phyloP scores from a whole-genome alignment of 2,888 invertebrate species.

The Cinara cedri region DNA sequence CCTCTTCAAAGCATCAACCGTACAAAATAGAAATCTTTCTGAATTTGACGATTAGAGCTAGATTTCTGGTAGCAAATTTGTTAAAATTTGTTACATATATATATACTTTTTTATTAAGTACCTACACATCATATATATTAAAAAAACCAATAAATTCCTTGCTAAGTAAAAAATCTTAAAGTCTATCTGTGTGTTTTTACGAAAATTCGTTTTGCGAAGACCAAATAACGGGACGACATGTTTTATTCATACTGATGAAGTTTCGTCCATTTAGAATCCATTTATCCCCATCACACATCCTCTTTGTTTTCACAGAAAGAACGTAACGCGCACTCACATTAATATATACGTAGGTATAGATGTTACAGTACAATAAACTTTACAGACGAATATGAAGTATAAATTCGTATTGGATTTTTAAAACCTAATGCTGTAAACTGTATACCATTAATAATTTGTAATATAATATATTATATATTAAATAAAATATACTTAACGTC shows the following conservation, averaged over 20 bases:
- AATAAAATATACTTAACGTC: not conserved
- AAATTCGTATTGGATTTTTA: constrained; percentile 5
- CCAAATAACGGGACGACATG: constrained; percentile 16
- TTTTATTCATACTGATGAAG: constrained; percentile 41
- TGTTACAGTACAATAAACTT: too few species aligned
- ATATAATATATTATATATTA: not conserved
- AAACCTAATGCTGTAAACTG: constrained; percentile 14
- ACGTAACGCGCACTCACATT: not conserved
- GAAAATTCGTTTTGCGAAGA: not conserved
- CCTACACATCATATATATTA: too few species aligned
- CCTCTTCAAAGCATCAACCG: too few species aligned
- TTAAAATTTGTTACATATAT: too few species aligned
- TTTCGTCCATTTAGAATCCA: not conserved
- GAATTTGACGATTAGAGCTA: too few species aligned
- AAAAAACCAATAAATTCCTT: not conserved
- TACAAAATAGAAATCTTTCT: too few species aligned
- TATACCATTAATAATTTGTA: constrained; percentile 27
- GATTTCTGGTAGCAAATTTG: too few species aligned
- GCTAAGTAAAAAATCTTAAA: not conserved
- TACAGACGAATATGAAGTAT: not conserved
- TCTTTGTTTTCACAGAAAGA: not conserved
- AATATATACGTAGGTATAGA: too few species aligned
- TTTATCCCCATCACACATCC: constrained; percentile 8
- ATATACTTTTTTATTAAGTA: too few species aligned
- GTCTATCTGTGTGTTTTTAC: not conserved